phyloP scores from a whole-genome alignment of 2,113 vertebrate species.

The Hippolais icterina region DNA sequence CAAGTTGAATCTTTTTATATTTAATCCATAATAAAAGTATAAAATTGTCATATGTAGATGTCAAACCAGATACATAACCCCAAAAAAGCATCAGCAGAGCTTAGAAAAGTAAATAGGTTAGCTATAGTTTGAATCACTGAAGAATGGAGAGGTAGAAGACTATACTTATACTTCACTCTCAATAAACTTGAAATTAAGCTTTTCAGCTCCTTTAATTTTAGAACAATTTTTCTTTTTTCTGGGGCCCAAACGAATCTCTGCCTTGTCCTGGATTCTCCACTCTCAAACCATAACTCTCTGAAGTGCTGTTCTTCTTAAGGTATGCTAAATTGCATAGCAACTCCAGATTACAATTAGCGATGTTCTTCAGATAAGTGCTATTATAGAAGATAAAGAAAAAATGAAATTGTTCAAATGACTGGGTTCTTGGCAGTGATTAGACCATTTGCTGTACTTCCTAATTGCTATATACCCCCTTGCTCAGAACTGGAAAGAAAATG shows the following conservation, averaged over 20 bases:
- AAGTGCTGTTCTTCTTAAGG: not conserved
- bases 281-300: not conserved
- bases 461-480: not conserved
- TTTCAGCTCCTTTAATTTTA: not conserved
- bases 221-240: not conserved
- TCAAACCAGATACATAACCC: not conserved
- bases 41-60: not conserved
- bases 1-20: not conserved
- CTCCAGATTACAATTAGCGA: not conserved
- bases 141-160: not conserved
- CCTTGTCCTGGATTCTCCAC: not conserved
- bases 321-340: not conserved
- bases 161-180: not conserved
- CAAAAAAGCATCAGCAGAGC: not conserved
- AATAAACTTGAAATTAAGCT: not conserved
- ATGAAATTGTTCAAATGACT: not conserved
- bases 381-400: not conserved
- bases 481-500: not conserved
- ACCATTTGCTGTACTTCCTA: not conserved
- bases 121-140: not conserved
- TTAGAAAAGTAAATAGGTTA: not conserved
- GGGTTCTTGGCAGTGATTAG: not conserved
- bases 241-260: not conserved
- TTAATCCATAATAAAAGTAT: not conserved
- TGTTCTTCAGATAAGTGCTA: not conserved